A percentile compares a stretch with the other conserved stretches of the same genome.
Evolutionary conservation across 1,140 invertebrate species (phyloP).

Genomic region (Oreohelix idahoensis): DNA sequence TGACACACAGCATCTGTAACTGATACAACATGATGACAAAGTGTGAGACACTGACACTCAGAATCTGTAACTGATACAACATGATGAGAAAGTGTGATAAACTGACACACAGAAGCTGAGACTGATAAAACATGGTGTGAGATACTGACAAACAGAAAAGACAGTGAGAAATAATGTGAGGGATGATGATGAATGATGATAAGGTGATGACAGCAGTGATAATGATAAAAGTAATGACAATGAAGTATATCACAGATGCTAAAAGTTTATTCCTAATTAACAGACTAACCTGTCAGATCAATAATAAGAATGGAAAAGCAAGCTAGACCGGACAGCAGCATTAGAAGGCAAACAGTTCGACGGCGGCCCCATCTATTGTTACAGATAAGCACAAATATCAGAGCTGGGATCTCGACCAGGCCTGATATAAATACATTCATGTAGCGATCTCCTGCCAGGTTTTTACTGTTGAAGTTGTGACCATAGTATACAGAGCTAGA

Average conservation of each 20-base stretch:
- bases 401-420: slow-evolving; percentile 68
- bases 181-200: too few species aligned
- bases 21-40: too few species aligned
- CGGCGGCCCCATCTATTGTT: slow-evolving; percentile 67
- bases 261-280: not conserved
- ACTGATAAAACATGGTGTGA: too few species aligned
- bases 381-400: slow-evolving; percentile 64
- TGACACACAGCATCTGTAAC: too few species aligned
- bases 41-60: too few species aligned
- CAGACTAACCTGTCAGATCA: slow-evolving; percentile 53
- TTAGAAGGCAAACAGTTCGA: slow-evolving; percentile 56
- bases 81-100: too few species aligned
- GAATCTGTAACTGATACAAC: too few species aligned
- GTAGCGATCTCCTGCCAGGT: slow-evolving; percentile 67
- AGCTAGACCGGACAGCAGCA: slow-evolving; percentile 61
- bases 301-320: slow-evolving; percentile 62
- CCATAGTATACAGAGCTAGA: slow-evolving; percentile 70
- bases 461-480: slow-evolving; percentile 65
- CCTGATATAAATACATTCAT: slow-evolving; percentile 70
- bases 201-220: too few species aligned
- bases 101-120: too few species aligned
- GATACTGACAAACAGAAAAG: too few species aligned
- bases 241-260: not conserved
- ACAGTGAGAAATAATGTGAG: too few species aligned
- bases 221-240: not conserved